These are phyloP conservation scores for Bathynomus jamesi DNA, from an alignment of 1,140 invertebrate genomes.

Conservation along the genomic window DNA sequence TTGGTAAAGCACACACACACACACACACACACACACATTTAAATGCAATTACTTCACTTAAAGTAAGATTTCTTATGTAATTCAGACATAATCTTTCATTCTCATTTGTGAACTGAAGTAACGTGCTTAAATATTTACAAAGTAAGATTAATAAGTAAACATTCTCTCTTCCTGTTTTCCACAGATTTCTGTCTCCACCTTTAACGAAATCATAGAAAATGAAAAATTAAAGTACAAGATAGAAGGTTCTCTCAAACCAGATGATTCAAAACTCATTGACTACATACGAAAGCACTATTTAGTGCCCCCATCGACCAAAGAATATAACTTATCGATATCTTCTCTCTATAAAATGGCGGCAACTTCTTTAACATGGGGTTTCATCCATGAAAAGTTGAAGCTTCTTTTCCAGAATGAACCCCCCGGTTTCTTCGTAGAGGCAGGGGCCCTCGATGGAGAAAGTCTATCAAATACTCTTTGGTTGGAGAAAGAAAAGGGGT, in stretches of 20 bases:
- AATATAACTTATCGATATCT: not conserved
- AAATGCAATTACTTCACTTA: too few species aligned
- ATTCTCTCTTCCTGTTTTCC: not conserved
- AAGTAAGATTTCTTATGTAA: too few species aligned
- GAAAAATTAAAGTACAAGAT: too few species aligned
- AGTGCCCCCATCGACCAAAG: not conserved
- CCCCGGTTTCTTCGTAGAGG: slow-evolving; percentile 53
- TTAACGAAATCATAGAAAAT: too few species aligned
- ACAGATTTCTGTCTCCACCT: too few species aligned
- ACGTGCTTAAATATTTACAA: too few species aligned
- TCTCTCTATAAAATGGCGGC: not conserved
- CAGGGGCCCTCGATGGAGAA: slow-evolving; percentile 52
- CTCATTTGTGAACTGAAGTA: too few species aligned
- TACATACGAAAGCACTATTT: not conserved
- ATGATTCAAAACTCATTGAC: not conserved
- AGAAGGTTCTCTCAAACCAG: not conserved
- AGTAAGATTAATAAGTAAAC: not conserved
- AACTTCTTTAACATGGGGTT: not conserved
- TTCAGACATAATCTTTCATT: too few species aligned
- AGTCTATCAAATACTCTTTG: slow-evolving; percentile 55
- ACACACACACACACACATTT: too few species aligned
- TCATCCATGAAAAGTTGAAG: slow-evolving; percentile 3
- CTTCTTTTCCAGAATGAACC: slow-evolving; percentile 6
- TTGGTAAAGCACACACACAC: too few species aligned
- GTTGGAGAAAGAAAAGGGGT: slow-evolving; percentile 57